phyloP scores from a whole-genome alignment of 2,113 vertebrate genomes.

The Silurus meridionalis region DNA sequence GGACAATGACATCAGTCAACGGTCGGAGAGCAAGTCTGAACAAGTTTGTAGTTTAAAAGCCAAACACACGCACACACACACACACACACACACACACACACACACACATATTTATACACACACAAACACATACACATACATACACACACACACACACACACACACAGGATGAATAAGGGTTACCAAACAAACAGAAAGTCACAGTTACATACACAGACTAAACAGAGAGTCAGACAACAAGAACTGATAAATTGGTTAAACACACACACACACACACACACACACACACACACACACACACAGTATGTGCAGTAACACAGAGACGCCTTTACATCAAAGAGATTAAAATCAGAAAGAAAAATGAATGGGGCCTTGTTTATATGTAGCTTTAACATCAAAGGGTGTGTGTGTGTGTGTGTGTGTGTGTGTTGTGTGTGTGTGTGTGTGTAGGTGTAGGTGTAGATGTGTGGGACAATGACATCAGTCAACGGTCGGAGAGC shows the following conservation, averaged over 20 bases:
- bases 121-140: too few relatives aligned
- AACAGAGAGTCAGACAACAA: not conserved
- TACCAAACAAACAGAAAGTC: not conserved
- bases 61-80: not conserved
- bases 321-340: not conserved
- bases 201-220: not conserved
- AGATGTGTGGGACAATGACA: not conserved
- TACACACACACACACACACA: not conserved
- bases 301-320: not conserved
- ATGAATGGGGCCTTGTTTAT: not conserved
- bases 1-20: not conserved
- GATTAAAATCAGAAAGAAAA: constrained; percentile 3
- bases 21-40: not conserved
- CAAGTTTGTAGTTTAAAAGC: not conserved
- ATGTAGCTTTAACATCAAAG: not conserved
- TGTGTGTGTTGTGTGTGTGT: too few relatives aligned
- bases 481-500: not conserved
- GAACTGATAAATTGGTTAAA: not conserved
- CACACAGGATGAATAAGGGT: not conserved
- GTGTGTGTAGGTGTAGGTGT: too few relatives aligned
- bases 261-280: constrained; percentile 32
- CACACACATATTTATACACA: not conserved
- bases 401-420: not conserved
- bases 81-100: constrained; percentile 1
- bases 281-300: constrained; percentile 31